Percentiles rank a stretch among this genome's conserved stretches.
phyloP scores from a whole-genome alignment of 2,888 invertebrate genomes.

The Salticus scenicus region DNA sequence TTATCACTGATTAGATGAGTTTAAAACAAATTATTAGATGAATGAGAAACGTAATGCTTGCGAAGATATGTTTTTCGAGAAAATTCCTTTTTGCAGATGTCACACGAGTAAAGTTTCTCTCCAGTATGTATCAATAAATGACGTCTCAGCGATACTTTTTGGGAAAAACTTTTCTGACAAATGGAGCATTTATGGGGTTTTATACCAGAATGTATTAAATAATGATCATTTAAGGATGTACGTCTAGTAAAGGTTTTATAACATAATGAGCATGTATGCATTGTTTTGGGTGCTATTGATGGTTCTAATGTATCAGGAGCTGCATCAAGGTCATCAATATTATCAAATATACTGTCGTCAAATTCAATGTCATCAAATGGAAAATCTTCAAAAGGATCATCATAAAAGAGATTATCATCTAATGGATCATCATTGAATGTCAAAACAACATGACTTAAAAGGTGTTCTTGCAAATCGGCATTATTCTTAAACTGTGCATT shows the following conservation, averaged over 20 bases:
- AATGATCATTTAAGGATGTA: slow-evolving; percentile 30
- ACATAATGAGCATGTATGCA: slow-evolving; percentile 35
- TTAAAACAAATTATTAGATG: slow-evolving; percentile 8
- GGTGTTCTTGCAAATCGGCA: slow-evolving; percentile 31
- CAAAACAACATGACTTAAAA: slow-evolving; percentile 30
- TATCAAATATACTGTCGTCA: background rate
- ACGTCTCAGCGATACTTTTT: slow-evolving; percentile 36
- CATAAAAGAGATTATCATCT: background rate
- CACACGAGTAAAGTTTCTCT: slow-evolving; percentile 35
- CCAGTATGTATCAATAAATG: slow-evolving; percentile 45
- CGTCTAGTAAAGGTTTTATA: slow-evolving; percentile 28
- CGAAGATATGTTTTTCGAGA: slow-evolving; percentile 35
- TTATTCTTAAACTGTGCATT: slow-evolving; percentile 27
- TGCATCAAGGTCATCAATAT: too few species aligned
- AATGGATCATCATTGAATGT: slow-evolving; percentile 17
- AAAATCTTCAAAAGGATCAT: background rate
- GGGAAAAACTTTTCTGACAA: slow-evolving; percentile 40
- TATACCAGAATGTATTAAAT: slow-evolving; percentile 43
- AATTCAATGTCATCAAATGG: background rate
- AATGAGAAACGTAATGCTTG: slow-evolving; percentile 41
- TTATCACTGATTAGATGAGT: too few species aligned
- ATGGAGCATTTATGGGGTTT: slow-evolving; percentile 39
- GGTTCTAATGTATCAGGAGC: background rate
- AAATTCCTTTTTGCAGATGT: slow-evolving; percentile 54
- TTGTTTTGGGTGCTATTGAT: slow-evolving; percentile 13